phyloP scores from a whole-genome alignment of 2,888 invertebrate species.

The Caenorhabditis imperialis region DNA sequence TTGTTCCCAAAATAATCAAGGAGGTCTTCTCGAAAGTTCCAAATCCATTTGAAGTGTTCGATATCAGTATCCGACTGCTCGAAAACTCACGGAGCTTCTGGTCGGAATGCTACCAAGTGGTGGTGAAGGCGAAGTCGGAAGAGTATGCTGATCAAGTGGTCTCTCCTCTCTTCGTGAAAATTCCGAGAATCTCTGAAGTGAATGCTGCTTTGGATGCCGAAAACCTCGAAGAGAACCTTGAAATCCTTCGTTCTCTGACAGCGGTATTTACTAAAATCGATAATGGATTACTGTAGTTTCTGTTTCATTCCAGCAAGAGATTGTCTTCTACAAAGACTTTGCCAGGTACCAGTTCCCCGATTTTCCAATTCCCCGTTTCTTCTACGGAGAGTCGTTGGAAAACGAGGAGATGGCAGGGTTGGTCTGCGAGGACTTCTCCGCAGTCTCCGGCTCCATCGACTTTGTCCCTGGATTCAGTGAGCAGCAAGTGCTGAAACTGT shows the following conservation, averaged over 20 bases:
- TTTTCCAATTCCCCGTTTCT: constrained; percentile 44
- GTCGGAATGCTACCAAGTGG: constrained; percentile 46
- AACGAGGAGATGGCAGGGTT: constrained; percentile 40
- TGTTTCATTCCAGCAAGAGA: constrained; percentile 29
- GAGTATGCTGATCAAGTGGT: constrained; percentile 3
- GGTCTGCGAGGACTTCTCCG: constrained; percentile 35
- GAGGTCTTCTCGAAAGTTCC: constrained; percentile 19
- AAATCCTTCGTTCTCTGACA: constrained; percentile 27
- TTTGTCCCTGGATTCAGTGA: constrained; percentile 41
- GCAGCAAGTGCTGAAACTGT: constrained; percentile 24
- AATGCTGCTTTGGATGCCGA: constrained; percentile 33
- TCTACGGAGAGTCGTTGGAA: constrained; percentile 30
- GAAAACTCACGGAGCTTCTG: constrained; percentile 49
- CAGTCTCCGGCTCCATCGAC: constrained; percentile 22
- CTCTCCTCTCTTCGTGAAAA: constrained; percentile 37
- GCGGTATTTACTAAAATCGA: constrained; percentile 6
- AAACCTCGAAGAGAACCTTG: constrained; percentile 25
- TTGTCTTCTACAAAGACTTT: constrained; percentile 33
- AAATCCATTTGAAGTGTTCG: constrained; percentile 30
- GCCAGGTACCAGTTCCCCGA: constrained; percentile 9
- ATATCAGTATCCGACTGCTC: constrained; percentile 20
- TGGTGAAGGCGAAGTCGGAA: constrained; percentile 12
- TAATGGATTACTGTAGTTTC: not conserved
- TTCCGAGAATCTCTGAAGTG: constrained; percentile 35
- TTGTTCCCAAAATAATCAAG: constrained; percentile 25